These are phyloP conservation scores for Thera britannica DNA, from an alignment of 2,888 invertebrate genomes.

Conservation along the genomic window DNA sequence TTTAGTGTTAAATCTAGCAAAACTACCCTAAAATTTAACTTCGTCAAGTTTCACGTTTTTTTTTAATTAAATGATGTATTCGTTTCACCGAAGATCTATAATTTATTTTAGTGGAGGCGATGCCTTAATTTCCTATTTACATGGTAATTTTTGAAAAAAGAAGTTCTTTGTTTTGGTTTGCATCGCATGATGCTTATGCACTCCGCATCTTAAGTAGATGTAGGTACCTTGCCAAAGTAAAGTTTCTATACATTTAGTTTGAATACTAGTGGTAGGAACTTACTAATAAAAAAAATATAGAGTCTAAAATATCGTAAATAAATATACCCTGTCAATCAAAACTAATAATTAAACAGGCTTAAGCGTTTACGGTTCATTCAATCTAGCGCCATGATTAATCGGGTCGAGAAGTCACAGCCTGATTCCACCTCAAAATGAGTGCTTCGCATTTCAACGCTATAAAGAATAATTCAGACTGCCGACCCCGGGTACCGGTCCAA, in stretches of 20 bases:
- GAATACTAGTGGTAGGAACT: too few relatives aligned
- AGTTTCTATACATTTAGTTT: background rate
- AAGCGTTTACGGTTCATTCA: conserved; percentile 29
- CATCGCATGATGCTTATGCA: background rate
- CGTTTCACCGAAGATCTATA: background rate
- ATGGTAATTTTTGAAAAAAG: background rate
- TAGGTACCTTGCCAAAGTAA: background rate
- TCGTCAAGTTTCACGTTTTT: background rate
- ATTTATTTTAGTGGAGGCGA: background rate
- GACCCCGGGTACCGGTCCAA: conserved; percentile 68
- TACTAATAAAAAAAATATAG: too few relatives aligned
- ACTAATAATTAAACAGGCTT: conserved; percentile 16
- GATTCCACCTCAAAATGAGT: conserved; percentile 76
- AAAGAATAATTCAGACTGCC: conserved; percentile 79
- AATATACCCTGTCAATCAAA: conserved; percentile 8
- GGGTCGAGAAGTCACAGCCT: conserved; percentile 76
- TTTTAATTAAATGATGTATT: background rate
- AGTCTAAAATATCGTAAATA: background rate
- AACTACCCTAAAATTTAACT: too few relatives aligned
- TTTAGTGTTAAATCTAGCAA: too few relatives aligned
- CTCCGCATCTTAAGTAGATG: background rate
- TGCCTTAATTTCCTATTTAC: background rate
- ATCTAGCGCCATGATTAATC: conserved; percentile 68
- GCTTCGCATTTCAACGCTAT: conserved; percentile 79
- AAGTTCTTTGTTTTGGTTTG: background rate